Base-by-base conservation (phyloP, 1,140 invertebrate species). In the Nixonia krombeini region DNA sequence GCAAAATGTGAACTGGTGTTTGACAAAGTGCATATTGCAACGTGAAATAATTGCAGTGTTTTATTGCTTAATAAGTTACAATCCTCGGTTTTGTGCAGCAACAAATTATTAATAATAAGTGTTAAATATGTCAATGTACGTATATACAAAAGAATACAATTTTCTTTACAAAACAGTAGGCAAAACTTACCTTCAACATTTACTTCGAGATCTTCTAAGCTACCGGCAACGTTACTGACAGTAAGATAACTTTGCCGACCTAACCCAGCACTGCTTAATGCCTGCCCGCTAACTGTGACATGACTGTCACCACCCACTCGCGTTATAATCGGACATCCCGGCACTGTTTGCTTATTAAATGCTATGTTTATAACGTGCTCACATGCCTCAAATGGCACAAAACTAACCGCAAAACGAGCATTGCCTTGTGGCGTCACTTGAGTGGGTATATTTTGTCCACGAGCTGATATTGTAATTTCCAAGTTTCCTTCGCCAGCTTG, bases 401-500 rank as follows among this genome's bases (percentile, higher is more conserved):
- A 99, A 64, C 93, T 94, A 44, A 99, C 96, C 41, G 96, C 95
- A 85, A 98, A 99, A 67, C 94, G 90, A 46, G 89, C 89, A 74
- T 89, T 90, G 69, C 95, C 95, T 71, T 98, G 92, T 7, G 96
- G 94, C 82, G 96, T 94, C n/a, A 99, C 96, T 89, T 98, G 96
- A 16, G 97, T 99, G 10, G 96, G 96, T 67, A 98, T 96, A 78
- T 97, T 97, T 35, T 95, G 89, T 4, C 96, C 96, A 76, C 95
- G 90, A 26, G 94, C 95, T 59, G 93, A 94, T 63, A 99, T 97
- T 13, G 96, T 96, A 28, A 99, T 98, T 87, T 99, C 97, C 38
- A 99, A 86, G 84, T 98, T 99, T 35, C 98, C 98, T 87, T 99
- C 97, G 9, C 98, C 98, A 46, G 97, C 96, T 83, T 96, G 92